Percentiles rank a stretch among this genome's conserved stretches.
Evolutionary conservation across 2,113 vertebrate genomes (phyloP).

Genomic region (Callocephalon fimbriatum): DNA sequence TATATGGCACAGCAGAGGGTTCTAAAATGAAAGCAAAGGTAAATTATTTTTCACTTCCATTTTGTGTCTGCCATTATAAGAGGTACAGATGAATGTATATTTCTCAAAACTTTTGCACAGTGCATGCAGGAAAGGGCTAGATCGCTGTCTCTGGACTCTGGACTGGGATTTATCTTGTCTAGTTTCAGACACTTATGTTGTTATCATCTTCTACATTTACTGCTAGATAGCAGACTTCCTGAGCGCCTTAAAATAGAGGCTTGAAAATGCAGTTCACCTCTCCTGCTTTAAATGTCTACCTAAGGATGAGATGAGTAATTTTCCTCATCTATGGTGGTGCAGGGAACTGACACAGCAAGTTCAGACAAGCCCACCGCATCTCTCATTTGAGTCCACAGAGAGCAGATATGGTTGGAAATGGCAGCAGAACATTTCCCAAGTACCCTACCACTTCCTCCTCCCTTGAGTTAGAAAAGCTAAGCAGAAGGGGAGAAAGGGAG

Average conservation of each 20-base stretch:
- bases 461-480: neutral
- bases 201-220: neutral
- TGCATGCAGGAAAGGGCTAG: neutral
- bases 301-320: neutral
- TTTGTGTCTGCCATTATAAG: neutral
- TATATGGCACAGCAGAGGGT: neutral
- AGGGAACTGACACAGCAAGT: neutral
- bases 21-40: neutral
- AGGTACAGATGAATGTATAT: neutral
- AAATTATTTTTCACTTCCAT: neutral
- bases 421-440: neutral
- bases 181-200: neutral
- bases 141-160: neutral
- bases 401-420: fast-evolving
- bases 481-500: neutral
- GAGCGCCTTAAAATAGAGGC: neutral
- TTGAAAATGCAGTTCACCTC: neutral
- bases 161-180: neutral
- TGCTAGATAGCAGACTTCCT: neutral
- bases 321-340: neutral
- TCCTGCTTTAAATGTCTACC: neutral
- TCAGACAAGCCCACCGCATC: neutral
- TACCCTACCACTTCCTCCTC: neutral
- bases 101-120: neutral
- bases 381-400: neutral